Percentiles rank a stretch among this genome's conserved stretches.
phyloP scores from a whole-genome alignment of 2,797 vertebrate species.

The Gymnothorax javanicus region DNA sequence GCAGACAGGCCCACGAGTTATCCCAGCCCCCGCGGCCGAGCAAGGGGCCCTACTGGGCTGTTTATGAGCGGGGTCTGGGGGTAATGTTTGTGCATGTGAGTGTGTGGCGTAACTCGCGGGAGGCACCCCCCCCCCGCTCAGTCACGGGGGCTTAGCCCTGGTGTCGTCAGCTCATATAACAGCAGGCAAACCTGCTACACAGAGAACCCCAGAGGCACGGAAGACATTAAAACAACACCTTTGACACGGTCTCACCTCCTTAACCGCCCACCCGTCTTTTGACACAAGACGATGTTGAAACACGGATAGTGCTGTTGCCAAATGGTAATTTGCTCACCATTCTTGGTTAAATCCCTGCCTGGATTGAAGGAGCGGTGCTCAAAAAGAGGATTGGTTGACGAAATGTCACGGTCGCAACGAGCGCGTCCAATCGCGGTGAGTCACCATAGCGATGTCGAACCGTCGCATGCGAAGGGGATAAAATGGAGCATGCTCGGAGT shows the following conservation, averaged over 20 bases:
- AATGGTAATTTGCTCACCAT: background rate
- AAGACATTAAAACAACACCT: background rate
- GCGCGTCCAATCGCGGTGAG: background rate
- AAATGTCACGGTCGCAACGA: background rate
- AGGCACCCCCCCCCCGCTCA: constrained; percentile 53
- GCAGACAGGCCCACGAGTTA: constrained; percentile 70
- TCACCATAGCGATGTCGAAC: background rate
- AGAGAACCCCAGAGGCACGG: too few species aligned
- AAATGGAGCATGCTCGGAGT: background rate
- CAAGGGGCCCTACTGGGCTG: constrained; percentile 71
- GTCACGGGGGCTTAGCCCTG: constrained; percentile 61
- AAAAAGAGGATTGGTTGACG: background rate
- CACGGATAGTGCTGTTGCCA: background rate
- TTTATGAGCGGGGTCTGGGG: constrained; percentile 64
- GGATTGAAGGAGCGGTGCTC: background rate
- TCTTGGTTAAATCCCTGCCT: background rate
- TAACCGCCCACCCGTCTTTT: background rate
- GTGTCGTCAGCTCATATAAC: constrained; percentile 56
- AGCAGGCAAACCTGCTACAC: constrained; percentile 1
- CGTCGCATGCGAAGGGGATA: background rate
- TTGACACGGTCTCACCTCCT: background rate
- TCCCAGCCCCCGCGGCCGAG: constrained; percentile 74
- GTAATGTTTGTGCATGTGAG: constrained; percentile 66
- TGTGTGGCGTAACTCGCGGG: constrained; percentile 55
- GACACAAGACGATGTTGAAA: background rate